Base-by-base conservation (phyloP, 2,797 vertebrate genomes). In the Myiotriccus ornatus region DNA sequence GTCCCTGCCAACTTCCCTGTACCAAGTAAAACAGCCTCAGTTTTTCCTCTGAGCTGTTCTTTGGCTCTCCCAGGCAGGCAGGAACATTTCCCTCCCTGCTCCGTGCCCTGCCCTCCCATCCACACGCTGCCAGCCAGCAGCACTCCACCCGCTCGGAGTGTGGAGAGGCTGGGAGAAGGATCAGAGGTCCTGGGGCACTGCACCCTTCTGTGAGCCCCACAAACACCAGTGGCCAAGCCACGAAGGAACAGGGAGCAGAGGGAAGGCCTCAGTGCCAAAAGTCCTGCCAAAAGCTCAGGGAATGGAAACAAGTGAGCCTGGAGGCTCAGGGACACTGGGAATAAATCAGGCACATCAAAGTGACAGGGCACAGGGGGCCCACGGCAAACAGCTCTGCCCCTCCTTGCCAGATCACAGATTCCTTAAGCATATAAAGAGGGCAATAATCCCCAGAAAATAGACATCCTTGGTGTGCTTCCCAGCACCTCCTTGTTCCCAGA, bases 11-110 rank as follows among this genome's bases (percentile, higher is more conserved):
- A 4, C 57, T 77, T 43, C 79, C 24, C 74, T 0, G 8, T 8
- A 65, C 76, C 62, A n/a, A 85, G 69, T 3, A n/a, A 52, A 87
- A 37, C 69, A 60, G 78, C 12, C 84, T 95, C 92, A 92, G 22
- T 62, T 97, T 97, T 95, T 93, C 93, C 96, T 95, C 64, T 93
- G 93, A 95, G 88, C 81, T 95, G 93, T 95, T 89, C 75, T 21
- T 84, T 94, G 95, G 90, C 94, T 93, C 47, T 86, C 50, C 85
- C 62, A 50, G 76, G 59, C 70, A 53, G 91, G 88, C 77, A 87
- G 84, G 75, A 90, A 87, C 56, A 32, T 75, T 71, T 37, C 59
- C 73, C 83, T 46, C 23, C 73, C 83, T 46, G 28, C 73, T 18
- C 92, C 3, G 0, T 93, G 85, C 75, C 71, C 50, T 81, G 65